These are phyloP conservation scores for Hypomecis atomaria DNA, from an alignment of 2,888 invertebrate species.

Conservation along the genomic window DNA sequence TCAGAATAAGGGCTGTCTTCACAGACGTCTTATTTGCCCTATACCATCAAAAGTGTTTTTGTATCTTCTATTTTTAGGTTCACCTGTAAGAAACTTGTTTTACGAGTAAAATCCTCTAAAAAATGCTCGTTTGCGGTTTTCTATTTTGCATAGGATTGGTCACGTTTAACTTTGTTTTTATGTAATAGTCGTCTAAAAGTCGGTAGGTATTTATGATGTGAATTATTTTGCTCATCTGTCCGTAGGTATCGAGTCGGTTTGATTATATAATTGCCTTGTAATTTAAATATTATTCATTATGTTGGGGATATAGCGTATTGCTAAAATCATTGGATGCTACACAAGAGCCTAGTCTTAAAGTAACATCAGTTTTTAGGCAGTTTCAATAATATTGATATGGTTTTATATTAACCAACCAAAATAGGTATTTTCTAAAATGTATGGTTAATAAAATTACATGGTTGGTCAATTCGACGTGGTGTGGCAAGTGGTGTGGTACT, in stretches of 20 bases:
- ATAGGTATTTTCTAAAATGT: too few relatives aligned
- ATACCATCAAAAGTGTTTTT: background rate
- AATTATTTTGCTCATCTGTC: background rate
- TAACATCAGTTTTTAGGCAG: too few relatives aligned
- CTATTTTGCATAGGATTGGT: constrained; percentile 1
- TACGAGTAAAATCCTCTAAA: background rate
- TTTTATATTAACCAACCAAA: too few relatives aligned
- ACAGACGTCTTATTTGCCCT: too few relatives aligned
- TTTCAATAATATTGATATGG: too few relatives aligned
- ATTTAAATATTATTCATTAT: background rate
- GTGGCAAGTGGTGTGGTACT: too few relatives aligned
- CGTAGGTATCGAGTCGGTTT: background rate
- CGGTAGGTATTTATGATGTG: background rate
- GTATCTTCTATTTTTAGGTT: background rate
- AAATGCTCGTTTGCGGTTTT: constrained; percentile 5
- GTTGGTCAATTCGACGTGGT: too few relatives aligned
- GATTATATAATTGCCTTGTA: background rate
- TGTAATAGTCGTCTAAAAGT: background rate
- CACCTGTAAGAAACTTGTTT: constrained; percentile 6
- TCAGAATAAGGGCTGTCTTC: too few relatives aligned
- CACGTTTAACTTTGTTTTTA: background rate
- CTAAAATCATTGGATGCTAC: too few relatives aligned
- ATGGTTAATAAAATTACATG: too few relatives aligned
- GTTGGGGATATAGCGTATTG: too few relatives aligned
- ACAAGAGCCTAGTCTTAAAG: too few relatives aligned